These are phyloP conservation scores for Arizona elegans DNA, from an alignment of 2,113 vertebrate species.

Conservation along the genomic window DNA sequence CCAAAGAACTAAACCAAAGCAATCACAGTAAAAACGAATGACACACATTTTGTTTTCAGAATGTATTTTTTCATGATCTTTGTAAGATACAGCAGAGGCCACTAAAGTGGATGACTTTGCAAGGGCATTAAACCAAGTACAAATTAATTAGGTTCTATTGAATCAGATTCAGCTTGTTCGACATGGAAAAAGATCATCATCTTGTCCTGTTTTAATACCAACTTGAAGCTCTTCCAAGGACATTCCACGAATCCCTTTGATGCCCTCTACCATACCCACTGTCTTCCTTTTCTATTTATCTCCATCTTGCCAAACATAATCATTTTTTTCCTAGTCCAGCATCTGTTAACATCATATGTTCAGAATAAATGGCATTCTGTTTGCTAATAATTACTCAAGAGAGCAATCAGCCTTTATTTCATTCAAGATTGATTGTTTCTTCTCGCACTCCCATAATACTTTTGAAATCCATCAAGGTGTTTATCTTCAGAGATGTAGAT, in stretches of 20 bases:
- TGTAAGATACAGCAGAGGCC: background rate
- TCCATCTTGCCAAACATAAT: background rate
- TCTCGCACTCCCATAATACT: background rate
- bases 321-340: background rate
- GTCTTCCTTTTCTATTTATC: background rate
- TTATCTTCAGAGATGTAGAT: background rate
- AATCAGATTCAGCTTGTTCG: background rate
- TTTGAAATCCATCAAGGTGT: background rate
- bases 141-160: background rate
- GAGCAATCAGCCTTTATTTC: background rate
- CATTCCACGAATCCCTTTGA: background rate
- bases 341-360: background rate
- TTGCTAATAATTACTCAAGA: background rate
- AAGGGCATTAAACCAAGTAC: background rate
- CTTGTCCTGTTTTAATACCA: background rate
- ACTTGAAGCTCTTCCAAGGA: background rate
- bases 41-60: background rate
- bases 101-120: background rate
- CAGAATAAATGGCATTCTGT: background rate
- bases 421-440: background rate
- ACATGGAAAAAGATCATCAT: background rate
- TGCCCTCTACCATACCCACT: background rate
- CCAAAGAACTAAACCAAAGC: background rate
- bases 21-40: background rate
- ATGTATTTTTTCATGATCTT: background rate